A percentile compares a stretch with the other conserved stretches of the same genome.
phyloP scores from a whole-genome alignment of 2,113 vertebrate genomes.

The Phaethornis superciliosus region DNA sequence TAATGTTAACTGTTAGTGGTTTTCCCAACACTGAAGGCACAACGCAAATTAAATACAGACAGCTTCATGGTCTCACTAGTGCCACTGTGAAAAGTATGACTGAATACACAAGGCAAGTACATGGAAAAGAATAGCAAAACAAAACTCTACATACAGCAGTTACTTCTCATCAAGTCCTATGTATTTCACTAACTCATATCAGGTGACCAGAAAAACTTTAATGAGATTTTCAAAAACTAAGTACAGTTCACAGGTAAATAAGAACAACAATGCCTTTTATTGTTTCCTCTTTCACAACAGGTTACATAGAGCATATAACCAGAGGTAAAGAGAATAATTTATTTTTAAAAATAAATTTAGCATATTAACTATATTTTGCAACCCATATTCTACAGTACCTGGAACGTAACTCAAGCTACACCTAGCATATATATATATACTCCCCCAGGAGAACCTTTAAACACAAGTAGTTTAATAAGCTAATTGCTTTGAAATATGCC shows the following conservation, averaged over 20 bases:
- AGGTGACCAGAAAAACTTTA: conserved; percentile 71
- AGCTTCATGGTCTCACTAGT: conserved; percentile 65
- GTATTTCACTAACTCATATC: conserved; percentile 56
- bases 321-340: conserved; percentile 9
- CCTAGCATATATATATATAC: not conserved
- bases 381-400: not conserved
- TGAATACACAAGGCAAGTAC: conserved; percentile 59
- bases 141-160: conserved; percentile 35
- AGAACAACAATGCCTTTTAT: conserved; percentile 43
- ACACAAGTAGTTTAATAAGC: not conserved
- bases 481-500: not conserved
- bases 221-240: conserved; percentile 23
- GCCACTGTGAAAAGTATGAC: conserved; percentile 56
- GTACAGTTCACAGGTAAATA: conserved; percentile 56
- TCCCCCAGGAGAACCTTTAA: not conserved
- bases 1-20: conserved; percentile 52
- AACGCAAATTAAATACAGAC: conserved; percentile 75
- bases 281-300: conserved; percentile 51
- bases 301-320: conserved; percentile 18
- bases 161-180: conserved; percentile 52
- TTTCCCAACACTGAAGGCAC: conserved; percentile 65
- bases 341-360: conserved; percentile 2
- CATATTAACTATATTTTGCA: not conserved
- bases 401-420: not conserved
- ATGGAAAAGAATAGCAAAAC: conserved; percentile 35